Base-by-base conservation (phyloP, 2,797 vertebrate genomes). In the Gymnoscopelus braueri region DNA sequence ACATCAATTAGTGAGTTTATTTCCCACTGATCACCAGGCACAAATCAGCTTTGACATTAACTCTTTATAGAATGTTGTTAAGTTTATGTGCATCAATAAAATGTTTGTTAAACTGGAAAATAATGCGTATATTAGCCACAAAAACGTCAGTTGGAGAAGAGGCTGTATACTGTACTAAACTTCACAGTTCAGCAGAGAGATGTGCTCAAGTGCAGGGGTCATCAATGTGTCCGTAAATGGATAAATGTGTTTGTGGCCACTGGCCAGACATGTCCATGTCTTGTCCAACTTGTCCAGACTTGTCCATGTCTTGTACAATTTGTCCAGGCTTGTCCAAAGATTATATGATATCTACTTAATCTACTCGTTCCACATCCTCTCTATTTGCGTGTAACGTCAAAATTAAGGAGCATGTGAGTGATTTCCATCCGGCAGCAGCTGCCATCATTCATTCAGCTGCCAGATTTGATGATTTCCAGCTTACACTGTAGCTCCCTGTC, bases 341-440 rank as follows among this genome's bases (percentile, higher is more conserved):
- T 44, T 44, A 44, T 44, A 3, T 44, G 9, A 44, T 9, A 44
- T 44, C 39, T 52, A 58, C 72, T 35, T 57, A 4, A 59, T 48
- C 44, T 32, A 13, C 53, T 65, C 50, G 5, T 59, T 50, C 55
- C 47, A 65, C 19, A 0, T 56, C 58, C 39, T 71, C 12, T 58
- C 9, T 15, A 47, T 63, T 58, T 13, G 67, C 72, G 75, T 75
- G 35, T 50, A 39, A 71, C 78, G 65, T 82, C 69, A 69, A 61
- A 3, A 1, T 78, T 65, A 63, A 44, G 55, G 79, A 64, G 72
- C 44, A 68, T 74, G 51, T 72, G 66, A 85, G 49, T 90, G 86
- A 87, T 89, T 84, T 79, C 66, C 5, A 56, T 87, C 88, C 84
- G 89, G 47, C 39, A 5, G 44, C 65, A 72, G 58, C 84, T 84